phyloP scores from a whole-genome alignment of 2,113 vertebrate genomes.

The Rhombomys opimus region DNA sequence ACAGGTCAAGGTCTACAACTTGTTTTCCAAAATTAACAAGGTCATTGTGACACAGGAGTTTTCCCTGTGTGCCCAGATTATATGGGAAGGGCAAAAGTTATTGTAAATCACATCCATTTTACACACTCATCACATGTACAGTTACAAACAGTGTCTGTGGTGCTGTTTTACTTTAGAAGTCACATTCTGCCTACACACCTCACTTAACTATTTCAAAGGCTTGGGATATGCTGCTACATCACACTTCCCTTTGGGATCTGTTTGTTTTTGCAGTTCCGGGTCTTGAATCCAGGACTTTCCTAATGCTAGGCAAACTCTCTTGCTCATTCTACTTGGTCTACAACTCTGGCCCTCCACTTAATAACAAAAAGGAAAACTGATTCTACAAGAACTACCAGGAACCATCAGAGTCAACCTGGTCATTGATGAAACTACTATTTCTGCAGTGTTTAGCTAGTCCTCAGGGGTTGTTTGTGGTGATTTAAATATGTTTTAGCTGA shows the following conservation, averaged over 20 bases:
- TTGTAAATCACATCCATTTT: neutral
- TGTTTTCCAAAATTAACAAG: constrained; percentile 13
- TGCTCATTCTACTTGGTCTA: neutral
- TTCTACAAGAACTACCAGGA: constrained; percentile 10
- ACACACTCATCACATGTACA: neutral
- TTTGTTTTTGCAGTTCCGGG: neutral
- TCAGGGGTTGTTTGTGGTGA: neutral
- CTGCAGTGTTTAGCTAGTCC: neutral
- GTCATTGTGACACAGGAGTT: neutral
- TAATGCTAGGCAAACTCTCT: neutral
- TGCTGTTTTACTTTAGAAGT: neutral
- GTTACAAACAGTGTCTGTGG: neutral
- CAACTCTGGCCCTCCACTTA: neutral
- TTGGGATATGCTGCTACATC: neutral
- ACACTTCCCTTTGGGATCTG: neutral
- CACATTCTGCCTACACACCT: neutral
- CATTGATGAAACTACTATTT: constrained; percentile 15
- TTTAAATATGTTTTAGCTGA: constrained; percentile 44
- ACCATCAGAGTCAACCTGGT: constrained; percentile 8
- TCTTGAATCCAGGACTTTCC: neutral
- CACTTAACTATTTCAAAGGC: constrained; percentile 21
- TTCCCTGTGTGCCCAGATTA: neutral
- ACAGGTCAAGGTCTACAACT: neutral
- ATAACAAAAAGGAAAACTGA: constrained; percentile 28
- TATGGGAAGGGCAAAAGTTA: neutral